phyloP scores from a whole-genome alignment of 2,888 invertebrate genomes.

The Leptinotarsa haldemani region DNA sequence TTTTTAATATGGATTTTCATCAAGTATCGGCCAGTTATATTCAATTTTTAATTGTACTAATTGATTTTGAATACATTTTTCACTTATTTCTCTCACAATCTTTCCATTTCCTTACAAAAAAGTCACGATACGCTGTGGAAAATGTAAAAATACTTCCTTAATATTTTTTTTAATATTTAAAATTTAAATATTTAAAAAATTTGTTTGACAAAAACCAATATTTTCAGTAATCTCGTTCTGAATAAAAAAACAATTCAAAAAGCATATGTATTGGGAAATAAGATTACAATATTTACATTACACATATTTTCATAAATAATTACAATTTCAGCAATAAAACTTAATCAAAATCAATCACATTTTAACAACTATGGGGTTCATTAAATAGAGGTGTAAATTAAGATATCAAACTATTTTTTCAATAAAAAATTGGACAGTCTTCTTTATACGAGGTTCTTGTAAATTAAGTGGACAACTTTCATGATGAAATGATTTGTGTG shows the following conservation, averaged over 20 bases:
- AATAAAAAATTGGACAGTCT: constrained; percentile 51
- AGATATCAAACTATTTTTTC: constrained; percentile 34
- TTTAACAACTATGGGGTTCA: constrained; percentile 38
- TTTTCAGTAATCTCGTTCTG: not conserved
- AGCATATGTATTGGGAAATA: constrained; percentile 56
- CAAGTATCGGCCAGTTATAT: too few relatives aligned
- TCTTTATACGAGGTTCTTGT: constrained; percentile 31
- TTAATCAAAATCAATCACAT: constrained; percentile 26
- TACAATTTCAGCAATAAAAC: constrained; percentile 46
- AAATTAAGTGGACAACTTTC: constrained; percentile 16
- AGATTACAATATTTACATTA: constrained; percentile 56
- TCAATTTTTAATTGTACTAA: too few relatives aligned
- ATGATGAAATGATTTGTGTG: not conserved
- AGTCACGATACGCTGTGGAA: too few relatives aligned
- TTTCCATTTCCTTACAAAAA: too few relatives aligned
- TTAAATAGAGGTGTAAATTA: constrained; percentile 35
- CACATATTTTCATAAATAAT: constrained; percentile 44
- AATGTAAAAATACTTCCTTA: too few relatives aligned
- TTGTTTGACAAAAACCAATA: not conserved
- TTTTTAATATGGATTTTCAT: too few relatives aligned
- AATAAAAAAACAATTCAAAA: constrained; percentile 37
- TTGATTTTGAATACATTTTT: too few relatives aligned
- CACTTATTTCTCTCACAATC: too few relatives aligned
- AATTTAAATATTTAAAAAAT: too few relatives aligned
- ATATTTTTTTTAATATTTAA: too few relatives aligned